Evolutionary conservation across 2,888 invertebrate genomes (phyloP).

Genomic region (Rhaphigaster nebulosa): DNA sequence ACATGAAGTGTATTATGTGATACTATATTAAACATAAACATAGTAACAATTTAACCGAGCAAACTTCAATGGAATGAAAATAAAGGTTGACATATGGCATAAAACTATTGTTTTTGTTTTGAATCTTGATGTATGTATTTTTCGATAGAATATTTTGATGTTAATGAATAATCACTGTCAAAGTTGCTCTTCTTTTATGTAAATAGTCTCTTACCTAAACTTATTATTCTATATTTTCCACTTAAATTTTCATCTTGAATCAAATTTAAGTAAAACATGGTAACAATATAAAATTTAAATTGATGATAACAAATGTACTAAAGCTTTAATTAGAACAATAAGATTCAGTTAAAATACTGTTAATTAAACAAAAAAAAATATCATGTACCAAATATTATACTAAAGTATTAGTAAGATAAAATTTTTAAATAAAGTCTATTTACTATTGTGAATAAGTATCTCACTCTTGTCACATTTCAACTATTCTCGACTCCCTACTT

Average conservation of each 20-base stretch:
- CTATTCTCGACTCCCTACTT: neutral
- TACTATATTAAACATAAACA: neutral
- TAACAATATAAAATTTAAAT: constrained; percentile 30
- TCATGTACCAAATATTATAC: constrained; percentile 17
- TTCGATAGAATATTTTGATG: constrained; percentile 16
- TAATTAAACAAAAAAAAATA: constrained; percentile 35
- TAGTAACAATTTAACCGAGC: neutral
- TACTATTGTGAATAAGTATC: constrained; percentile 43
- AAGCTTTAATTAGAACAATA: constrained; percentile 59
- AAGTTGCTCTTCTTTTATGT: constrained; percentile 58
- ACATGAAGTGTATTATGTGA: constrained; percentile 20
- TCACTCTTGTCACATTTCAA: neutral
- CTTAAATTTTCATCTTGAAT: constrained; percentile 11
- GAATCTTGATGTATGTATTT: constrained; percentile 19
- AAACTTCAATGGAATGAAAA: constrained; percentile 18
- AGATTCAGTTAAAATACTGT: constrained; percentile 36
- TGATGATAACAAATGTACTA: constrained; percentile 42
- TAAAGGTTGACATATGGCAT: constrained; percentile 25
- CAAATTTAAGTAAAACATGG: constrained; percentile 18
- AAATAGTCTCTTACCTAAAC: constrained; percentile 43
- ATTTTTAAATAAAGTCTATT: constrained; percentile 35
- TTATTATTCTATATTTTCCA: constrained; percentile 18
- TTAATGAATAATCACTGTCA: constrained; percentile 47
- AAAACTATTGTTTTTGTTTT: constrained; percentile 34
- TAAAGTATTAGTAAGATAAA: neutral